Conservation (phyloP, 1,140 invertebrate species). For the Ostrea denselamellosa region DNA sequence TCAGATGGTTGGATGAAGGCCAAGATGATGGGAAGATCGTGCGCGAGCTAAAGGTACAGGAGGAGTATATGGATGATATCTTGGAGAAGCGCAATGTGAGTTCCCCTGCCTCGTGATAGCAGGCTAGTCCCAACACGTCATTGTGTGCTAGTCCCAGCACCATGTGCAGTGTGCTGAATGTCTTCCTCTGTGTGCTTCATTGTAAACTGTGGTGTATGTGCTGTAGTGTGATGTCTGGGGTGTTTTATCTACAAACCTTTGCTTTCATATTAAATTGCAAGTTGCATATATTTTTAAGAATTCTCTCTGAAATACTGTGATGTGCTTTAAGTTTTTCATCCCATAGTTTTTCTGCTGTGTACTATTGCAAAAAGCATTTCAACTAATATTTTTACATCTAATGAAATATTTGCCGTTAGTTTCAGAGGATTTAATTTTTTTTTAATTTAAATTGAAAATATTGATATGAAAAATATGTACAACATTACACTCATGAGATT, state of each 20-base stretch:
- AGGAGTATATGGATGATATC: slow-evolving; percentile 75
- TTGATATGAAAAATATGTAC: too few relatives aligned
- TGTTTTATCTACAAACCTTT: background rate
- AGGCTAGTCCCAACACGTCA: slow-evolving; percentile 11
- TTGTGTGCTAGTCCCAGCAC: background rate
- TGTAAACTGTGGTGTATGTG: background rate
- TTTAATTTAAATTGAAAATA: too few relatives aligned
- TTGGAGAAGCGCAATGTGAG: slow-evolving; percentile 74
- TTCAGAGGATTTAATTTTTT: too few relatives aligned
- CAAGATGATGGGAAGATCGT: slow-evolving; percentile 78
- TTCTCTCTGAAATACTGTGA: too few relatives aligned
- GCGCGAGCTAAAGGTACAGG: slow-evolving; percentile 74
- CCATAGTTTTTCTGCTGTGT: too few relatives aligned
- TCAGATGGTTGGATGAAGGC: slow-evolving; percentile 77
- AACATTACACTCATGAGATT: too few relatives aligned
- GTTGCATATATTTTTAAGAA: background rate
- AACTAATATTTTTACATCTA: too few relatives aligned
- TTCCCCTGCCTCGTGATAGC: slow-evolving; percentile 3
- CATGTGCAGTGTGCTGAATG: background rate
- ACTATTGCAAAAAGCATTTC: too few relatives aligned
- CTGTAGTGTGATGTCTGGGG: background rate
- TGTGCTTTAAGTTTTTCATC: too few relatives aligned
- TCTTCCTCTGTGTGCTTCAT: background rate
- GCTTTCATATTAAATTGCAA: slow-evolving; percentile 2
- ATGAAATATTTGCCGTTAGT: too few relatives aligned